These are phyloP conservation scores for Callitettix versicolor DNA, from an alignment of 1,140 invertebrate genomes.

Conservation along the genomic window DNA sequence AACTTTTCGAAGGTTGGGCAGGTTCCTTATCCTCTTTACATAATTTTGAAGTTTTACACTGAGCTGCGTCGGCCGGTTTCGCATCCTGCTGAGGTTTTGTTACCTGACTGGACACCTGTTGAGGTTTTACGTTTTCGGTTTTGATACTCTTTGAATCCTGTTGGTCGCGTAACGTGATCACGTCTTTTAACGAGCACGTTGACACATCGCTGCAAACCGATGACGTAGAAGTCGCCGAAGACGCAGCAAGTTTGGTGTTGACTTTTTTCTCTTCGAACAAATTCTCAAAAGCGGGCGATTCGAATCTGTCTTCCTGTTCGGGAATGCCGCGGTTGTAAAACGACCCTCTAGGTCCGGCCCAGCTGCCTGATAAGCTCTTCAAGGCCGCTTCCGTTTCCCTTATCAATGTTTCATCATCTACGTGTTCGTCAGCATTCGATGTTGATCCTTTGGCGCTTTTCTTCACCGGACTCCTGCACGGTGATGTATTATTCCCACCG, in stretches of 20 bases:
- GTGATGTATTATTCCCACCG: conserved; percentile 28
- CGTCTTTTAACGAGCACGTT: conserved; percentile 48
- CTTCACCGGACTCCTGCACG: conserved; percentile 38
- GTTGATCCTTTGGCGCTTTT: conserved; percentile 34
- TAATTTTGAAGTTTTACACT: conserved; percentile 22
- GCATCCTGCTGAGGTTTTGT: too few relatives aligned
- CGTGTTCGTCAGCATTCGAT: conserved; percentile 37
- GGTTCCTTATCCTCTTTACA: conserved; percentile 30
- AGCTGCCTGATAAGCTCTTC: conserved; percentile 70
- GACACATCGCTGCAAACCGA: conserved; percentile 49
- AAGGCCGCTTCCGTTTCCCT: conserved; percentile 75
- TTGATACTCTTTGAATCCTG: conserved; percentile 27
- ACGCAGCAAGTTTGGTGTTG: conserved; percentile 46
- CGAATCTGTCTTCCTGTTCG: conserved; percentile 55
- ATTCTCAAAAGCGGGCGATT: conserved; percentile 64
- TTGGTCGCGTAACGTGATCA: conserved; percentile 49
- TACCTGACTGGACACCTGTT: conserved; percentile 5
- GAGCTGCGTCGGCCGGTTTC: neutral
- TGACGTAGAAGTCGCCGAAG: conserved; percentile 35
- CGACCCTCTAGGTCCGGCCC: conserved; percentile 53
- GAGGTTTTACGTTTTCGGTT: conserved; percentile 6
- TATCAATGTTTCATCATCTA: conserved; percentile 68
- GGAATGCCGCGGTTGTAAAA: conserved; percentile 47
- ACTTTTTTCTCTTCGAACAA: conserved; percentile 72
- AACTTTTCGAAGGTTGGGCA: conserved; percentile 18